Percentiles rank a stretch among this genome's conserved stretches.
phyloP scores from a whole-genome alignment of 2,888 invertebrate species.

The Ryuthela nishihirai region DNA sequence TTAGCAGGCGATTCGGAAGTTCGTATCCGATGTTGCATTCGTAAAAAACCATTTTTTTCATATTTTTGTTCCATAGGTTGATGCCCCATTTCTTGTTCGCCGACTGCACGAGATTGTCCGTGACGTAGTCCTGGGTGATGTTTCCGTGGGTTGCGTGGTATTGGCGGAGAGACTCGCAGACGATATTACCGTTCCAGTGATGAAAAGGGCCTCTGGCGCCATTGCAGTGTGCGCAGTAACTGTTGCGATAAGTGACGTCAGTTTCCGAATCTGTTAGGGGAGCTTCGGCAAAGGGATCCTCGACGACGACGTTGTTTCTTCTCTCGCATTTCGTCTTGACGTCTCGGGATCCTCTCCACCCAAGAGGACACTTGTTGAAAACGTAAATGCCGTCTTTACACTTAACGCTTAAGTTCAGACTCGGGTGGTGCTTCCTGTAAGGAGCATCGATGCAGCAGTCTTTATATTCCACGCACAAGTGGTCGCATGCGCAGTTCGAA shows the following conservation, averaged over 20 bases:
- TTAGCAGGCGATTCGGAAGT: background rate
- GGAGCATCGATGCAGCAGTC: conserved; percentile 17
- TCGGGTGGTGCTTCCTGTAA: background rate
- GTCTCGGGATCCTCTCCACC: background rate
- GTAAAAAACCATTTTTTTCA: background rate
- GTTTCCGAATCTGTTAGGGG: conserved; percentile 3
- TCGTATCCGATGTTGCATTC: conserved; percentile 10
- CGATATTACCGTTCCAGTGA: background rate
- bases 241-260: conserved; percentile 42
- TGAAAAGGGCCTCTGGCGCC: conserved; percentile 39
- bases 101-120: conserved; percentile 44
- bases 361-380: background rate
- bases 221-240: conserved; percentile 53
- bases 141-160: conserved; percentile 16
- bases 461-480: background rate
- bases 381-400: conserved; percentile 3
- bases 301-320: background rate
- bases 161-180: background rate
- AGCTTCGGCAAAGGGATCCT: conserved; percentile 5
- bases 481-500: conserved; percentile 12
- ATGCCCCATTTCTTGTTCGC: conserved; percentile 25
- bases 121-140: conserved; percentile 40
- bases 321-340: conserved; percentile 4
- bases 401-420: background rate
- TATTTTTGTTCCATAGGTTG: background rate